Base-by-base conservation (phyloP, 1,140 invertebrate genomes). In the Rhyacophila brunnea region DNA sequence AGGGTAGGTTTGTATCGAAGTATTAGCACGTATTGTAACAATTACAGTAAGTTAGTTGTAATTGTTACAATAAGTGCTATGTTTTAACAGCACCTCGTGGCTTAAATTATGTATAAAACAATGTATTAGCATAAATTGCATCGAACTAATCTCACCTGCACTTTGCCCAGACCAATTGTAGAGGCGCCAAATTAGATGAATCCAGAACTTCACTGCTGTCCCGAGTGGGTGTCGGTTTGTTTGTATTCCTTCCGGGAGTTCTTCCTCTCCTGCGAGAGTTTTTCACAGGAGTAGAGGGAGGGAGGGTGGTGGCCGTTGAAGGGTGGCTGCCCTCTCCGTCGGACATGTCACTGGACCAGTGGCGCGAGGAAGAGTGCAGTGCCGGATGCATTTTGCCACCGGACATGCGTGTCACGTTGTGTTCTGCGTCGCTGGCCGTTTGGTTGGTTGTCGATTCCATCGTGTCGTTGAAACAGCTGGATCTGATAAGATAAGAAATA, bases 151-250 rank as follows among this genome's bases (percentile, higher is more conserved):
- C 50, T 60, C 11, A 78, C 76, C 76, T 73, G 80, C 93, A 97
- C 71, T 97, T 97, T 0, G 95, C 95, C 95, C 95, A 98, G 1
- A 98, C 95, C 6, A 97, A 81, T 72, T 96, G 93, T 15, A 97
- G 74, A 1, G 92, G 90, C 67, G 92, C 88, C 28, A 93, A 70
- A 58, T 65, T 70, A 35, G 43, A 47, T 40, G 71, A 71, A n/a
- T 69, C 68, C 14, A 61, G 15, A 4, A 40, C 19, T 32, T 56
- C 43, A 23, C 28, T 28, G 6, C 44, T 42, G 1, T n/a, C 32
- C 11, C 28, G 17, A 15, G 13, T 51, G 14, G 38, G 36, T 46
- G 58, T 64, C 19, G 14, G 11, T 17, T 42, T 23, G 9, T 28
- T 28, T 9, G 23, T 5, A 28, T 3, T 3, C 36, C 47, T 53